Base-by-base conservation (phyloP, 2,888 invertebrate genomes). In the Mimachlamys varia region DNA sequence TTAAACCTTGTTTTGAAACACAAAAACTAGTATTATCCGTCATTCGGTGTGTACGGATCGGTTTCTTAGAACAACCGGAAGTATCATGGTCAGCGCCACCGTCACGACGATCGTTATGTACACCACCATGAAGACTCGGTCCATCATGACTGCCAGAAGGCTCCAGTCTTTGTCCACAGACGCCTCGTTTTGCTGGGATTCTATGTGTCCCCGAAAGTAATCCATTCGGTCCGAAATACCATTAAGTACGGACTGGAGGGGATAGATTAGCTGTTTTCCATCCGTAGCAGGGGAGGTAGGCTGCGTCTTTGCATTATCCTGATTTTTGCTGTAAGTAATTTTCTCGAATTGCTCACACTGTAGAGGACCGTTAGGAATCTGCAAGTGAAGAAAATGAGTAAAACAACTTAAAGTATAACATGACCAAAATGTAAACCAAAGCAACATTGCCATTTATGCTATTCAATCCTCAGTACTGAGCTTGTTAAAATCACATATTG, bases 1-100 rank as follows among this genome's bases (percentile, higher is more conserved):
- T n/a, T n/a, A 44, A 44, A 7, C 44, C 44, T 44, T 3, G 7
- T 3, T 44, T 44, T 7, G 3, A 7, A 44, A 7, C 44, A 44
- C 3, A 44, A 44, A 5, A 44, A 7, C 44, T 44, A 44, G 44
- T 44, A 44, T 3, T 44, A 44, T 44, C 44, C 44, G 44, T 76
- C 33, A 76, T 33, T 76, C 76, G 0, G 76, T 76, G 27, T 76
- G 76, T 2, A 76, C 10, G 15, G 76, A 76, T 3, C 76, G 76
- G 33, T 76, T 27, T 0, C 76, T 27, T 33, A 76, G 27, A 0
- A 76, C 76, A 76, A 76, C 76, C 76, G 76, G 76, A 76, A 76
- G 76, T 76, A 76, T 76, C 76, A 76, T 76, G 0, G 76, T 33
- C 33, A 76, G 76, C 76, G 76, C 76, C 76, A 76, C 76, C 76